Base-by-base conservation (phyloP, 2,888 invertebrate genomes). In the Acanthoscelides obtectus region DNA sequence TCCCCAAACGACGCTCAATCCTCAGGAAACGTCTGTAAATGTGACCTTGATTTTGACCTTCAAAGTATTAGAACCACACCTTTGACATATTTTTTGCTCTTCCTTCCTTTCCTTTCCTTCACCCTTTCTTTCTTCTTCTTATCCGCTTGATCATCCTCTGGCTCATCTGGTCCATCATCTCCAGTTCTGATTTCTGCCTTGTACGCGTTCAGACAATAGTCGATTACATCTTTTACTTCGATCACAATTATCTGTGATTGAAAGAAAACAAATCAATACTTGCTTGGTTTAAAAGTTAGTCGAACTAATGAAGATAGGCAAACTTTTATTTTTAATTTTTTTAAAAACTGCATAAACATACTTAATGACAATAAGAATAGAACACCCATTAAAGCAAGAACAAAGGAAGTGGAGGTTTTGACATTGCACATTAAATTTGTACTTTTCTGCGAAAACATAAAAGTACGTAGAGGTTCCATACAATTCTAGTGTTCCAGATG, bases 161-260 rank as follows among this genome's bases (percentile, higher is more conserved):
- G 68, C 21, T 20, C 22, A 20, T 65, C 63, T 12, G 75, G 70
- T 21, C 76, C 69, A 69, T 72, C 73, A 68, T 77, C 71, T 8
- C 73, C 88, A 83, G 68, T 84, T 84, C 73, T 86, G 76, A 85
- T 86, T 84, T 91, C 90, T 8, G 78, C 76, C 80, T 88, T 88
- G 77, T 87, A 91, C 65, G 81, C 83, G 70, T 86, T 83, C 6
- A 91, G 80, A 77, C 90, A 90, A 81, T 86, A 88, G 79, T 90
- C 88, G 19, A 90, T 87, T n/a, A 88, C 89, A 27, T 83, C 81
- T 70, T 80, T 77, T 27, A 85, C 77, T 76, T 84, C 79, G 2
- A 86, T 78, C 0, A 84, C 79, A 70, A 79, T 76, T 64, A 84
- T 76, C 64, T 80, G 45, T 12, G 17, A 4, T 45, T 12, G 17